Conservation (phyloP, 2,888 invertebrate species). For the Nemurella pictetii region DNA sequence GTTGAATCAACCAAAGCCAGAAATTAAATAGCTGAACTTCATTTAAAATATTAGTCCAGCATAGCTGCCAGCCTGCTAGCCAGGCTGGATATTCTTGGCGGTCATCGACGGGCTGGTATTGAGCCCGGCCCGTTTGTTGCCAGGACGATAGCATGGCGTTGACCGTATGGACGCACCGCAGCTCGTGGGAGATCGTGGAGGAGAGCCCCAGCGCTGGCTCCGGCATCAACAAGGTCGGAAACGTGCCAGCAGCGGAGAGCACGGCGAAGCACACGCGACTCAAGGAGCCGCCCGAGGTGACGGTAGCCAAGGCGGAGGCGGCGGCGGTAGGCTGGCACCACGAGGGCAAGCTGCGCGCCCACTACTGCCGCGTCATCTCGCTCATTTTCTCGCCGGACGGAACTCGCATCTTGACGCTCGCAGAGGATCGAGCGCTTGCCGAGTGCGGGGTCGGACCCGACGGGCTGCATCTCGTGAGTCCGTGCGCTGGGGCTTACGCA, state of each 20-base stretch:
- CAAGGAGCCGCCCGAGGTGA: constrained; percentile 55
- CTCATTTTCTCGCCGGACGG: neutral
- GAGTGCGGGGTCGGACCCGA: constrained; percentile 57
- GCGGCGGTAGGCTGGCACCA: constrained; percentile 55
- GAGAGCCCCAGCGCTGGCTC: neutral
- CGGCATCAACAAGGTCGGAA: neutral
- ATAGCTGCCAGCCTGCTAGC: too few species aligned
- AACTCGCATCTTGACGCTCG: constrained; percentile 60
- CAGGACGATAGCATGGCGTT: neutral
- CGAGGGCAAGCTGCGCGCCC: constrained; percentile 64
- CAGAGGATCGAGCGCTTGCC: constrained; percentile 61
- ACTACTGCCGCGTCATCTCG: constrained; percentile 50
- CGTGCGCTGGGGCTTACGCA: too few species aligned
- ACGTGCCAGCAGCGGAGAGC: neutral
- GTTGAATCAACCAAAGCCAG: too few species aligned
- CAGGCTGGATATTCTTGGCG: constrained; percentile 43
- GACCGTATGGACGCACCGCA: neutral
- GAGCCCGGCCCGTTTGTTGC: constrained; percentile 58
- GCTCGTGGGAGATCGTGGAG: neutral
- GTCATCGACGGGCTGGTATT: constrained; percentile 53
- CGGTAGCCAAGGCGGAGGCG: neutral
- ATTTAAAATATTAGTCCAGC: too few species aligned
- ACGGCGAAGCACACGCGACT: constrained; percentile 33
- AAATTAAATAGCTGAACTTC: too few species aligned
- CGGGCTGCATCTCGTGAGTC: constrained; percentile 46